These are phyloP conservation scores for Musca domestica DNA, from an alignment of 1,140 invertebrate genomes.

Conservation along the genomic window DNA sequence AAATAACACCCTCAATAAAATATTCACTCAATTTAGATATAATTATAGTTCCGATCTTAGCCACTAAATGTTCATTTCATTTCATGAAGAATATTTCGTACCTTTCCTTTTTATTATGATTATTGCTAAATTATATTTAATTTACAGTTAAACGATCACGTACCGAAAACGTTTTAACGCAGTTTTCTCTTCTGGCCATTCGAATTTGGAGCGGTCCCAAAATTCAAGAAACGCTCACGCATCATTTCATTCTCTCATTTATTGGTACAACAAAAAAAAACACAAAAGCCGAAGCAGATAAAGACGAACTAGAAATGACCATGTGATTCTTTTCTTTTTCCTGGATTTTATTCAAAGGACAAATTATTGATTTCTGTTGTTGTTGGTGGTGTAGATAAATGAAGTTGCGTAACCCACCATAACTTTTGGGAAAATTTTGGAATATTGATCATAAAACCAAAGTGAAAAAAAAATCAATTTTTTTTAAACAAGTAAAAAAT, in stretches of 20 bases:
- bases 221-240: too few species aligned
- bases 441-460: too few species aligned
- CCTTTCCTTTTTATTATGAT: slow-evolving; percentile 40
- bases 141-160: slow-evolving; percentile 55
- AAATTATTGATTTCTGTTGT: background rate
- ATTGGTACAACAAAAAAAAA: background rate
- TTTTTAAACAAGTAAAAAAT: too few species aligned
- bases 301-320: slow-evolving; percentile 6
- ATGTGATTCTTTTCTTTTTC: background rate
- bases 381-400: too few species aligned
- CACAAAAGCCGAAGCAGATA: too few species aligned
- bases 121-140: slow-evolving; percentile 55
- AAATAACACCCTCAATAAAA: slow-evolving; percentile 7
- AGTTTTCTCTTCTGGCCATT: background rate
- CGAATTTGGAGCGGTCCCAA: too few species aligned
- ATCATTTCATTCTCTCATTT: too few species aligned
- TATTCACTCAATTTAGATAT: too few species aligned
- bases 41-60: too few species aligned
- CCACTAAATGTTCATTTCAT: background rate
- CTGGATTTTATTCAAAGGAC: background rate
- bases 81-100: background rate
- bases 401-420: too few species aligned
- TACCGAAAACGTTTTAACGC: slow-evolving; percentile 31
- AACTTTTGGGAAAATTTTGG: too few species aligned
- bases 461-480: too few species aligned